These are phyloP conservation scores for Chaenodraco wilsoni DNA, from an alignment of 2,797 vertebrate species.

Conservation along the genomic window DNA sequence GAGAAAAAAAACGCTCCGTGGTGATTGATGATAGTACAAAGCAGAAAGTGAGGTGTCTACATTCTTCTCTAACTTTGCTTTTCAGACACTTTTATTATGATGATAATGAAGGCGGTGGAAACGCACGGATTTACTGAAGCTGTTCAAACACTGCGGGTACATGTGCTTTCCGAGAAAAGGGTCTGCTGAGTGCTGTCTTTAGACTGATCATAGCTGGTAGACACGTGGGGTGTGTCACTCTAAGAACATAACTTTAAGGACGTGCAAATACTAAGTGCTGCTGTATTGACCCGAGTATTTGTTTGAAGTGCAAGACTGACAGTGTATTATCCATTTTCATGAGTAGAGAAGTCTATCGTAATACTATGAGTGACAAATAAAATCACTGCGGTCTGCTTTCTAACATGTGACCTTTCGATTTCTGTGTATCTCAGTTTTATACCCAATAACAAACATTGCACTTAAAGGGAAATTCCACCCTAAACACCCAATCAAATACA, in stretches of 20 bases:
- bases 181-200: slow-evolving; percentile 52
- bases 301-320: slow-evolving; percentile 37
- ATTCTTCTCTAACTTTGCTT: slow-evolving; percentile 76
- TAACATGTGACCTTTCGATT: background rate
- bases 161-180: slow-evolving; percentile 43
- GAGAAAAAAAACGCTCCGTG: slow-evolving; percentile 39
- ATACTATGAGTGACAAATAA: background rate
- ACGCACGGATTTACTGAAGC: slow-evolving; percentile 65
- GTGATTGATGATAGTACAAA: slow-evolving; percentile 84
- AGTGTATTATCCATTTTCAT: slow-evolving; percentile 1
- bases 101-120: slow-evolving; percentile 72
- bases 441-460: background rate
- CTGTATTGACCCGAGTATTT: slow-evolving; percentile 17
- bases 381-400: background rate
- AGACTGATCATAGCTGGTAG: slow-evolving; percentile 53
- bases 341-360: background rate
- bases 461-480: background rate
- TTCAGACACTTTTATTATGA: slow-evolving; percentile 76
- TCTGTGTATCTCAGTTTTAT: background rate
- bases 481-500: background rate
- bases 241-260: slow-evolving; percentile 39
- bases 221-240: slow-evolving; percentile 30
- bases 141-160: slow-evolving; percentile 60
- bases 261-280: slow-evolving; percentile 28
- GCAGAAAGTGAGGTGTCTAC: slow-evolving; percentile 76